A percentile compares a stretch with the other conserved stretches of the same genome.
Evolutionary conservation across 2,797 vertebrate species (phyloP).

Genomic region (Oryzias sinensis): DNA sequence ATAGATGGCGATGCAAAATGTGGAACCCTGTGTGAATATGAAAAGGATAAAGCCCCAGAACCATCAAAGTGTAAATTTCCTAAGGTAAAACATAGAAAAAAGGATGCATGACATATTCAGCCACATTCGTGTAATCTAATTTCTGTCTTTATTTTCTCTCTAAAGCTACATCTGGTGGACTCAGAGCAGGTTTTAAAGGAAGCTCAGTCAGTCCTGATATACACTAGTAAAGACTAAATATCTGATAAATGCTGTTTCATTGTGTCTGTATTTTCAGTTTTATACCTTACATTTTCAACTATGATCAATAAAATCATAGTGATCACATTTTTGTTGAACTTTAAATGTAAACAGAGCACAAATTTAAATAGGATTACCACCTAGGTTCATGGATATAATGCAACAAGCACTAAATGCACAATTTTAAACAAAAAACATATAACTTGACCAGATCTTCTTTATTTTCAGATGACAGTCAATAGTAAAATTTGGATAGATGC

Average conservation of each 20-base stretch:
- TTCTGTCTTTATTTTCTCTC: conserved; percentile 12
- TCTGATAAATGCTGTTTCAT: background rate
- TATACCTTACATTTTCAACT: background rate
- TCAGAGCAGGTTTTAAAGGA: conserved; percentile 80
- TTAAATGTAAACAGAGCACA: no score
- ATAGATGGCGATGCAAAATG: conserved; percentile 82
- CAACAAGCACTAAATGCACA: no score
- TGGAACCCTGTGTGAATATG: conserved; percentile 83
- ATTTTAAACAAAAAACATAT: no score
- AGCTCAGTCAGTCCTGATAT: conserved; percentile 54
- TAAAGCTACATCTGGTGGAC: conserved; percentile 81
- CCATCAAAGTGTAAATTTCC: conserved; percentile 84
- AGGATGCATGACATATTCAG: no score
- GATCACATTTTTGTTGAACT: background rate
- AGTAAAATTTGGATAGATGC: no score
- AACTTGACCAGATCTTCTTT: no score
- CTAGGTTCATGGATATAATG: no score
- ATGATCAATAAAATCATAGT: background rate
- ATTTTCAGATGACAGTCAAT: no score
- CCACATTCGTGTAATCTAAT: no score
- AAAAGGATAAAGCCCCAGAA: conserved; percentile 69
- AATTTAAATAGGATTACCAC: no score
- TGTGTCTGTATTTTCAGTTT: conserved; percentile 2
- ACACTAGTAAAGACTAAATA: background rate
- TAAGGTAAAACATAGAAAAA: conserved; percentile 73